phyloP scores from a whole-genome alignment of 2,797 vertebrate species.

The Gorsachius magnificus region DNA sequence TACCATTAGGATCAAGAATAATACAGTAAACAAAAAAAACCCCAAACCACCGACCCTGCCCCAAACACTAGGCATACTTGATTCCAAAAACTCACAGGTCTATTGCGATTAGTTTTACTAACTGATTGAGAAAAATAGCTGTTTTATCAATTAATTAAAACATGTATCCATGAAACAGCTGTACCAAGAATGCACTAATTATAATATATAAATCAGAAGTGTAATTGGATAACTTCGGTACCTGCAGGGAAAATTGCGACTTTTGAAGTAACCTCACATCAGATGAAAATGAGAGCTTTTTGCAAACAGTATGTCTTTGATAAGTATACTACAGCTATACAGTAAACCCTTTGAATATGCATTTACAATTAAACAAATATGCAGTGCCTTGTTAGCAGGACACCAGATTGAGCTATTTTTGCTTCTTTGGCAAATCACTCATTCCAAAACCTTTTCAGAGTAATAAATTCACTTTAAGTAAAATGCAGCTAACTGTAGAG shows the following conservation, averaged over 20 bases:
- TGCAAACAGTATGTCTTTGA: not conserved
- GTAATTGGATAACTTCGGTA: not conserved
- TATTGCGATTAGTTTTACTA: not conserved
- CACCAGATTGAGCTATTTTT: not conserved
- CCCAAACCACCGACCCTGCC: fast-evolving
- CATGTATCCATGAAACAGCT: not conserved
- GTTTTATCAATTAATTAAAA: not conserved
- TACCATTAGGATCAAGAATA: not conserved
- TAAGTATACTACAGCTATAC: not conserved
- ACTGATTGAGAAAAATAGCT: not conserved
- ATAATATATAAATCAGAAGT: not conserved
- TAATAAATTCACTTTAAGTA: not conserved
- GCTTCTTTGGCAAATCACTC: not conserved
- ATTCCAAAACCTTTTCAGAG: not conserved
- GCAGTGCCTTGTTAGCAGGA: not conserved
- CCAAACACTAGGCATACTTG: not conserved
- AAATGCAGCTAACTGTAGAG: not conserved
- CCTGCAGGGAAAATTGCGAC: not conserved
- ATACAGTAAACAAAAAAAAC: not conserved
- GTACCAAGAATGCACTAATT: not conserved
- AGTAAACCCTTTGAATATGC: not conserved
- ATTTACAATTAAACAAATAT: not conserved
- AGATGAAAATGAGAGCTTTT: not conserved
- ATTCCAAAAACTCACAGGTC: not conserved
- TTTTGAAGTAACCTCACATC: not conserved